These are phyloP conservation scores for Spinus pinus DNA, from an alignment of 2,797 vertebrate species.

Conservation along the genomic window DNA sequence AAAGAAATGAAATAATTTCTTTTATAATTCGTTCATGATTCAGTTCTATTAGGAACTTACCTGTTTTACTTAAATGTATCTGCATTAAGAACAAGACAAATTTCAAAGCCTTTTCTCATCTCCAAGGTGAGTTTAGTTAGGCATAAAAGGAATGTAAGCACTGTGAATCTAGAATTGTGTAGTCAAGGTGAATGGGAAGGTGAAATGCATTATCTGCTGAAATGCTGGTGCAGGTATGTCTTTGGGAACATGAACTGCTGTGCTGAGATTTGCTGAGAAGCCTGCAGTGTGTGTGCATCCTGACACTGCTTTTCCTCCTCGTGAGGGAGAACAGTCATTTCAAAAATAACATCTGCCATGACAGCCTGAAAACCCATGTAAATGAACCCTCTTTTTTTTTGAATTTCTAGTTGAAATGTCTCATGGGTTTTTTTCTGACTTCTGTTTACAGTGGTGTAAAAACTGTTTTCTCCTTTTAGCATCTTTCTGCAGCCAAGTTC, in stretches of 20 bases:
- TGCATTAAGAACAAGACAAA: background rate
- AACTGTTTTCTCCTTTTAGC: background rate
- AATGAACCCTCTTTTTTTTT: background rate
- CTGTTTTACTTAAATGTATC: background rate
- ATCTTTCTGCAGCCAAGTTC: background rate
- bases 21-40: slow-evolving; percentile 11
- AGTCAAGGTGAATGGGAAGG: slow-evolving; percentile 15
- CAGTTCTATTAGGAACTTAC: background rate
- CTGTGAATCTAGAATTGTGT: background rate
- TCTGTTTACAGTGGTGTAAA: background rate
- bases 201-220: slow-evolving; percentile 5
- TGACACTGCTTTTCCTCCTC: background rate
- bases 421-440: background rate
- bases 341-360: background rate
- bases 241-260: background rate
- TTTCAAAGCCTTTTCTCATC: background rate
- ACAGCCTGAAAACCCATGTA: background rate
- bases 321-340: background rate
- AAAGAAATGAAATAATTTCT: background rate
- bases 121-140: background rate
- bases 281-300: background rate
- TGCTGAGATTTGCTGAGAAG: background rate
- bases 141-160: background rate
- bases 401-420: background rate
- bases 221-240: background rate